Evolutionary conservation across 1,140 invertebrate species (phyloP), one percentile per base, ranked within the genome.

Genomic region (Mylabris phalerata): DNA sequence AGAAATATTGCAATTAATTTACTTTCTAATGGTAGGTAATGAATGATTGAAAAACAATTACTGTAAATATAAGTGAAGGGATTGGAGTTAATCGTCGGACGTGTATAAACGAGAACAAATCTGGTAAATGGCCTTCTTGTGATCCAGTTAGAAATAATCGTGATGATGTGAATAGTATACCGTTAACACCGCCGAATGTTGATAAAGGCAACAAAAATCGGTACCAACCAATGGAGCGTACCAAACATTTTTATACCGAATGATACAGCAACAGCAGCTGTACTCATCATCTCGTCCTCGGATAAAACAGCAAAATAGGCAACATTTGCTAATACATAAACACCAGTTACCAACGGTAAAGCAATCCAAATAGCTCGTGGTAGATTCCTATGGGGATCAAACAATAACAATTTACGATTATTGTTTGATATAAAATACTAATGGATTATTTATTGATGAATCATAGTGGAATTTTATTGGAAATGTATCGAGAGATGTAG

Each of bases 101-200:
- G 68, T 91, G 88, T 57, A 93, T 86, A 62, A 87, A 84, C 10
- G 88, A 85, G 63, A 93, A 84, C 60, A 93, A 78, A 50, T 81
- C 78, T 0, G 90, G 90, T 73, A 94, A 80, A 73, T 93, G 90
- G 4, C 88, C 88, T 70, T 92, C 86, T 63, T 90, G 85, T 1
- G 89, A 85, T 6, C 90, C 91, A 3, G 83, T 87, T 13, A 85
- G 80, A 66, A 89, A 88, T 4, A 86, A 79, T 66, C 85, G 79
- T 1, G 90, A 88, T 2, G 92, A 91, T 1, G 93, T 95, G 75
- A 96, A 94, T 42, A 96, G 77, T 40, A 94, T 90, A 10, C 93
- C 93, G 72, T 96, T 96, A 0, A 95, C 91, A 10, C 91, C 91
- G 13, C 93, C 93, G 68, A 89, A 88, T 0, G 84, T 86, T 9